Evolutionary conservation across 2,888 invertebrate genomes (phyloP).

Genomic region (Campoplex capitator): DNA sequence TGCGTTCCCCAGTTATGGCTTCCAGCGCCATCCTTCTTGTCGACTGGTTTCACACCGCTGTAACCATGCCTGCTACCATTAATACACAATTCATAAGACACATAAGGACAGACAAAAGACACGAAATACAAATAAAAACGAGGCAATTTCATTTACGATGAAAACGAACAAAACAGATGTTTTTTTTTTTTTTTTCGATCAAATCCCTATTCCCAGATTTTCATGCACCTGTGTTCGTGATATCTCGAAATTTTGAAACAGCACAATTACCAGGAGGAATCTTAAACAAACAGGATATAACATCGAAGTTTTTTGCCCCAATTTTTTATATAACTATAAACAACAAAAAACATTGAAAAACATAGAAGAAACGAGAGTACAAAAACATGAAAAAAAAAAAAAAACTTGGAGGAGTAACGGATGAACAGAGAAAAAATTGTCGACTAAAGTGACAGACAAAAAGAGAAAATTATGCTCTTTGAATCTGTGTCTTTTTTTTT

Average conservation of each 20-base stretch:
- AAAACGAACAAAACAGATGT: background rate
- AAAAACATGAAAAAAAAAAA: background rate
- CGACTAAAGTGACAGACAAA: too few relatives aligned
- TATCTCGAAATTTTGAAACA: too few relatives aligned
- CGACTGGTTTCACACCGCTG: constrained; percentile 95
- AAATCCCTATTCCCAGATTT: too few relatives aligned
- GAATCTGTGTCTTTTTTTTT: background rate
- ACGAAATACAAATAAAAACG: constrained; percentile 7
- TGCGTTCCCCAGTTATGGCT: constrained; percentile 98
- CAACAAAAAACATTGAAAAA: background rate
- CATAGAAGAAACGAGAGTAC: background rate
- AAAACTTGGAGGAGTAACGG: background rate
- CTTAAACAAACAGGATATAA: too few relatives aligned
- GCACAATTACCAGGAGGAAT: too few relatives aligned
- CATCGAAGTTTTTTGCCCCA: too few relatives aligned
- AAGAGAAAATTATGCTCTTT: background rate
- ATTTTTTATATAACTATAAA: background rate
- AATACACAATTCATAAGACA: constrained; percentile 71
- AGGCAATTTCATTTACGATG: background rate
- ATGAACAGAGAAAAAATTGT: background rate
- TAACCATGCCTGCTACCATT: constrained; percentile 86
- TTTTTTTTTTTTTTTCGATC: too few relatives aligned
- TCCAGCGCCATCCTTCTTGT: constrained; percentile 97
- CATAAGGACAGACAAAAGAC: constrained; percentile 13
- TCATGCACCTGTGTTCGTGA: too few relatives aligned